phyloP scores from a whole-genome alignment of 64 coral and sea anemone genomes.

The Actinia tenebrosa region DNA sequence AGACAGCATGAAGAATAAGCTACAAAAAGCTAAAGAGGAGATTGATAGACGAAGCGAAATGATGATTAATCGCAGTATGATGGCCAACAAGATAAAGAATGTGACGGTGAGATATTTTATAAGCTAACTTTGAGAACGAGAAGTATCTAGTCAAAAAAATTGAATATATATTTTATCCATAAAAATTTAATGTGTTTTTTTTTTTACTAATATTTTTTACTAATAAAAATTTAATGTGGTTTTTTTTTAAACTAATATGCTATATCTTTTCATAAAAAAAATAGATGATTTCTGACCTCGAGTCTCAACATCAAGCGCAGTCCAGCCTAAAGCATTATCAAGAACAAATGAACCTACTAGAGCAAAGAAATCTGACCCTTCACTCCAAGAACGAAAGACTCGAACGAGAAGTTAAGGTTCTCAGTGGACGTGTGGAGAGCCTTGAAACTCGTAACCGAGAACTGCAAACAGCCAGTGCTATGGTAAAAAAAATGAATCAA shows the following conservation, averaged over 20 bases:
- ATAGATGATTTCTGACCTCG: slow-evolving; percentile 13
- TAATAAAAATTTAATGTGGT: no score
- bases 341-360: slow-evolving; percentile 71
- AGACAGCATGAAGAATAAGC: slow-evolving; percentile 61
- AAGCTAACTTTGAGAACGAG: not conserved
- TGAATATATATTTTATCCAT: not conserved
- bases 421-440: slow-evolving; percentile 47
- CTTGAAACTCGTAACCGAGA: slow-evolving; percentile 34
- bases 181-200: not conserved
- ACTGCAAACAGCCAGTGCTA: not conserved
- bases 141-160: not conserved
- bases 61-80: not conserved
- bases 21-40: slow-evolving; percentile 73
- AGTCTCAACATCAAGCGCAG: slow-evolving; percentile 29
- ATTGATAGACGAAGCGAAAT: slow-evolving; percentile 58
- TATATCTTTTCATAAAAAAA: not conserved
- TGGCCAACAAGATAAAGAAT: slow-evolving; percentile 25
- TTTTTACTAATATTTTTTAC: not conserved
- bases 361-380: slow-evolving; percentile 79
- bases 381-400: slow-evolving; percentile 79
- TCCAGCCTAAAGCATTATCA: slow-evolving; percentile 43
- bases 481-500: not conserved
- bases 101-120: slow-evolving; percentile 15
- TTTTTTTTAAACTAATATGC: not conserved
- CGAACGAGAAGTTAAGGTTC: slow-evolving; percentile 71